Evolutionary conservation across 2,888 invertebrate species (phyloP), one percentile per base, ranked within the genome.

Genomic region (Aromia moschata): DNA sequence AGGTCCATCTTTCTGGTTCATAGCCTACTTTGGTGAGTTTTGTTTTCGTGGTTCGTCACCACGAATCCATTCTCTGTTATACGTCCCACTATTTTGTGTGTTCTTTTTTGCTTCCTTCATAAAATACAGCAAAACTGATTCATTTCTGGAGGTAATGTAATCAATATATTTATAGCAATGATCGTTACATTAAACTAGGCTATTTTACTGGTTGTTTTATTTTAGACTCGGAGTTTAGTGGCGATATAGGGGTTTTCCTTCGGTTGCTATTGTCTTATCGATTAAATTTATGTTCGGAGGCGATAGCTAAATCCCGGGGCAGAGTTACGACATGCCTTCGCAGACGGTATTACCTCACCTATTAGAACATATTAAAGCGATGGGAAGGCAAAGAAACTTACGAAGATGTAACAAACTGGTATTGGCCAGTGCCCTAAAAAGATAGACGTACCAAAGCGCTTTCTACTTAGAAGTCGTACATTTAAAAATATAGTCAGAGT

Each of bases 231-330:
- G 60, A 58, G 60, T 63, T 57, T 60, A 60, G n/a, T 46, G 47
- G 41, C 17, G 33, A 45, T 57, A 57, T 58, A 55, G 46, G 60
- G 58, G 45, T 56, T 60, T 56, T 60, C 41, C 45, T 47, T 40
- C 14, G 36, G 43, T 44, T 59, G 60, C 43, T 64, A 58, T 46
- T 60, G 56, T 64, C 62, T 64, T 62, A 67, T 67, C 67, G 61
- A 60, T 60, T 60, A 59, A 58, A 62, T 64, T 67, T 67, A 64
- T 67, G 62, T 62, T 46, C 54, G 45, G 53, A 55, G 54, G 55
- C 64, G 57, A 62, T 61, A 61, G 41, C 51, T 52, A 52, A 52
- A 52, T 52, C 51, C 51, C n/a, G 12, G 30, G 5, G n/a, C 31
- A 30, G 17, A 52, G 15, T 52, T 52, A 52, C 41, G 17, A 38